These are phyloP conservation scores for Anniella stebbinsi DNA, from an alignment of 2,797 vertebrate genomes.

Conservation along the genomic window DNA sequence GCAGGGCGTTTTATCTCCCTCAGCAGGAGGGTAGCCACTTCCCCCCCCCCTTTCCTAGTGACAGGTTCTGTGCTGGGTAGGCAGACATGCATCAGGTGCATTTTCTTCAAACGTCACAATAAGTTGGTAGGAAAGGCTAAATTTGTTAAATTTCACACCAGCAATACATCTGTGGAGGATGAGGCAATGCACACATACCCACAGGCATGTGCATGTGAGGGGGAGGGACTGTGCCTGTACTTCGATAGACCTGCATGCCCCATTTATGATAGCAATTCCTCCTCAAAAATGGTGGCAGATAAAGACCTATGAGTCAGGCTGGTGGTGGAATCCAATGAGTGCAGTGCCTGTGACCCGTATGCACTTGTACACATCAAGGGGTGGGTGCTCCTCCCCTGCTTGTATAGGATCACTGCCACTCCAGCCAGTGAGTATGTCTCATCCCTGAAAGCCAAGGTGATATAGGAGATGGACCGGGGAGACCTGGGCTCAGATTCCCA, in stretches of 20 bases:
- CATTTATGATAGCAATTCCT: not conserved
- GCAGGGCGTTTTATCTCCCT: not conserved
- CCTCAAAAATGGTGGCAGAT: not conserved
- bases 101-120: not conserved
- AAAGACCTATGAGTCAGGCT: not conserved
- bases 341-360: not conserved
- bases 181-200: not conserved
- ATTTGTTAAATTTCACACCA: not conserved
- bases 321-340: not conserved
- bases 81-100: not conserved
- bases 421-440: not conserved
- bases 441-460: not conserved
- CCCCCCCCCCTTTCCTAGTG: not conserved
- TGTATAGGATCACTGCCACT: not conserved
- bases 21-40: not conserved
- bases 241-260: too few species aligned
- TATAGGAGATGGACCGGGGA: too few species aligned
- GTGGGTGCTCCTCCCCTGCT: not conserved
- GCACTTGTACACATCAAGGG: not conserved
- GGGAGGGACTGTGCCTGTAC: not conserved
- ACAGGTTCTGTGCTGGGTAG: not conserved
- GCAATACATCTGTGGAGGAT: too few species aligned
- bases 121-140: not conserved
- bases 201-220: not conserved
- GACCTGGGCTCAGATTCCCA: not conserved